These are phyloP conservation scores for Ceyx erithaca DNA, from an alignment of 2,797 vertebrate genomes.

Conservation along the genomic window DNA sequence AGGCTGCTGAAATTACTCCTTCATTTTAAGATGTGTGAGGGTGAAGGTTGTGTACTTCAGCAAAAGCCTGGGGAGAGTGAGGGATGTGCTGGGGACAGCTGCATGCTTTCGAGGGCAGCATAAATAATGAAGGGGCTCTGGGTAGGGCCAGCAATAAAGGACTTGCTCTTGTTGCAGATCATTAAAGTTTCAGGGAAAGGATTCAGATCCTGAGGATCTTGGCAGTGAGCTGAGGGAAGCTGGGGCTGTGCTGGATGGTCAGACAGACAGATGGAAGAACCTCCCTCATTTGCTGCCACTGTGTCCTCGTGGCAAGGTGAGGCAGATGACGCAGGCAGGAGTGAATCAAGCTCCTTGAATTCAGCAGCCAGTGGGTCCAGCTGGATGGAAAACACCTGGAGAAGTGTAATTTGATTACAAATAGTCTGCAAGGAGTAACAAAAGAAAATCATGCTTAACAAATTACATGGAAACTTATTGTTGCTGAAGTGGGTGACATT, in stretches of 20 bases:
- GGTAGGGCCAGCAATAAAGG: background rate
- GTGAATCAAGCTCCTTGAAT: background rate
- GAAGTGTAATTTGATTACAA: conserved; percentile 29
- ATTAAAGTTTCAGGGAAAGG: background rate
- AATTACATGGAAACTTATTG: background rate
- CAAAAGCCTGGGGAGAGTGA: background rate
- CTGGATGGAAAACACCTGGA: background rate
- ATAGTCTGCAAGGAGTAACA: background rate
- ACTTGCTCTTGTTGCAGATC: background rate
- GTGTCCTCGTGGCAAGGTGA: background rate
- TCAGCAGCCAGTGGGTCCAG: background rate
- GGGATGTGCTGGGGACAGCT: no score
- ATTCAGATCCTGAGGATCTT: background rate
- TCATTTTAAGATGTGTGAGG: background rate
- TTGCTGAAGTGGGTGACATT: background rate
- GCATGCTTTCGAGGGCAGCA: background rate
- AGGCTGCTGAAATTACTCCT: background rate
- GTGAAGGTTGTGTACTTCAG: background rate
- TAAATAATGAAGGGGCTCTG: background rate
- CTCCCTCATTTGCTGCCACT: background rate
- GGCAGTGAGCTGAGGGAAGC: background rate
- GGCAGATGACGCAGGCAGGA: background rate
- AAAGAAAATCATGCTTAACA: background rate
- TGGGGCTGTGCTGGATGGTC: accelerated
- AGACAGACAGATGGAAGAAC: background rate